phyloP scores from a whole-genome alignment of 2,888 invertebrate genomes.

The Eupithecia insigniata region DNA sequence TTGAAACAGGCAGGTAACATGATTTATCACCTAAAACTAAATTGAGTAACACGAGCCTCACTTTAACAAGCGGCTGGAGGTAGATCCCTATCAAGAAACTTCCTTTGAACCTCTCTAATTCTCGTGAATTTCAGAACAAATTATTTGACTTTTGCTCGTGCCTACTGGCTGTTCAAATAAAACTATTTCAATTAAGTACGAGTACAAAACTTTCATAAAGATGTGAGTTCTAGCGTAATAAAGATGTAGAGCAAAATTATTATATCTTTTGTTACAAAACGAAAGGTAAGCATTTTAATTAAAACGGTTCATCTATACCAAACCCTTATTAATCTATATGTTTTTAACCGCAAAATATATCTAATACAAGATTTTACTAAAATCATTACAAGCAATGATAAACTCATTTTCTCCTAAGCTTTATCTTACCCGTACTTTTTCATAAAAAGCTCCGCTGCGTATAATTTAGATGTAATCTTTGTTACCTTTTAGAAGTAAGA shows the following conservation, averaged over 20 bases:
- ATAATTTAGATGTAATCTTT: constrained; percentile 23
- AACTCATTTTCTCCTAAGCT: not conserved
- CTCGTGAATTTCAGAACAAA: constrained; percentile 5
- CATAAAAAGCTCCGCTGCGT: not conserved
- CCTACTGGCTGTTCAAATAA: constrained; percentile 7
- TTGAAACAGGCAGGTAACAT: not conserved
- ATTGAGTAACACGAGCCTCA: constrained; percentile 25
- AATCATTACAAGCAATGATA: not conserved
- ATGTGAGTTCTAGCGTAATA: constrained; percentile 3
- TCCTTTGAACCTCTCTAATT: constrained; percentile 9
- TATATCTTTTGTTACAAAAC: not conserved
- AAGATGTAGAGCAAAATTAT: not conserved
- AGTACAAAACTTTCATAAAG: not conserved
- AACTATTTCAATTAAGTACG: constrained; percentile 4
- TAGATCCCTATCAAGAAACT: not conserved
- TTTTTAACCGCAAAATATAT: not conserved
- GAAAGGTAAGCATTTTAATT: not conserved
- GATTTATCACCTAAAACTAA: constrained; percentile 26
- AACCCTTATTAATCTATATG: too few relatives aligned
- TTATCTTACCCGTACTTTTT: not conserved
- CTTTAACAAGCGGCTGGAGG: constrained; percentile 24
- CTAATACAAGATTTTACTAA: not conserved
- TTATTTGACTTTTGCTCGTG: constrained; percentile 3
- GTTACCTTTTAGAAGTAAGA: constrained; percentile 19
- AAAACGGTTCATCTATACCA: too few relatives aligned